phyloP scores from a whole-genome alignment of 2,888 invertebrate genomes.

The Tholera decimalis region DNA sequence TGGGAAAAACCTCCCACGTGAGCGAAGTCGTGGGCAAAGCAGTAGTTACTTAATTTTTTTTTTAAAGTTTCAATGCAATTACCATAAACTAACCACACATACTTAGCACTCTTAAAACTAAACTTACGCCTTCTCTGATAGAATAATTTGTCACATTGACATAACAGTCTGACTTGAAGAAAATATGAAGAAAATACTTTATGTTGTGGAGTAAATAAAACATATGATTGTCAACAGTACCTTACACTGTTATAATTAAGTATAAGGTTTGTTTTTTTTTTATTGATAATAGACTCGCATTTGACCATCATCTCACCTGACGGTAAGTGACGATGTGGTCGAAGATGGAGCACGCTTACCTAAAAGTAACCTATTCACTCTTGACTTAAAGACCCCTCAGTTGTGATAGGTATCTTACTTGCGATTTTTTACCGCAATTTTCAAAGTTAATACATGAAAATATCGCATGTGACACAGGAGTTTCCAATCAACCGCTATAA shows the following conservation, averaged over 20 bases:
- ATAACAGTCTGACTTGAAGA: background rate
- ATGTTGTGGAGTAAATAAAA: background rate
- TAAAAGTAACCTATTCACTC: too few species aligned
- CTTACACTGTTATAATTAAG: background rate
- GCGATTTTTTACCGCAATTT: background rate
- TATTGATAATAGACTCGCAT: too few species aligned
- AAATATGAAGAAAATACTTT: constrained; percentile 14
- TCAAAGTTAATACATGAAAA: background rate
- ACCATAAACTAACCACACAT: constrained; percentile 1
- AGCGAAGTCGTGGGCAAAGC: too few species aligned
- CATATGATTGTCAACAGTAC: background rate
- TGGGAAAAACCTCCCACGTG: too few species aligned
- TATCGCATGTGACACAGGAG: too few species aligned
- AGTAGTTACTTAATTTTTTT: too few species aligned
- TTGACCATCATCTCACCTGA: too few species aligned
- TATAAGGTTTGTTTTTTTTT: background rate
- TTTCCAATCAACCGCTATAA: background rate
- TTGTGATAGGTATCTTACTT: background rate
- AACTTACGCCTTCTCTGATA: background rate
- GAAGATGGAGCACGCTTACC: too few species aligned
- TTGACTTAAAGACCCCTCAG: background rate
- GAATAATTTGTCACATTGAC: constrained; percentile 17
- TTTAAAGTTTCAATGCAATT: too few species aligned
- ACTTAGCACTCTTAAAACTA: background rate
- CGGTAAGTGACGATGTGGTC: too few species aligned